Base-by-base conservation (phyloP, 2,888 invertebrate genomes). In the Tryphoninae sp. region DNA sequence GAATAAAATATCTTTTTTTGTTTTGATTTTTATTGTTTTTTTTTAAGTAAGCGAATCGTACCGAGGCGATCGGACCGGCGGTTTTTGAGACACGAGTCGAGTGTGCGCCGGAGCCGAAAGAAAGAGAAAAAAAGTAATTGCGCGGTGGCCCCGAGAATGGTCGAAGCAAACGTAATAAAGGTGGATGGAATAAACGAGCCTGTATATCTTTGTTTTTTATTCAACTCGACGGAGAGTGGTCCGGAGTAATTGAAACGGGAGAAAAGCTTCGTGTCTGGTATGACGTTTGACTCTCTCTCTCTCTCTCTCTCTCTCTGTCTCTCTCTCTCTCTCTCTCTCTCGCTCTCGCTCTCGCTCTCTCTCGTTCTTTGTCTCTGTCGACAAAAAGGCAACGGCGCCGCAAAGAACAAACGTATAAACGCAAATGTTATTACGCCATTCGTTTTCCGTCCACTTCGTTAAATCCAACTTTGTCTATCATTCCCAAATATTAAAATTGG, bases 401-500 rank as follows among this genome's bases (percentile, higher is more conserved):
- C 69, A 59, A 61, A 69, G 64, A 62, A 51, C 16, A 78, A 75
- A 78, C 74, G 67, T 51, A 33, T 6, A 61, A 68, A 75, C 53
- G 65, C 84, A 87, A 89, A 87, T 89, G 87, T 89, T 89, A 89
- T 89, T 89, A 87, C 89, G 82, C 82, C 81, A 84, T 85, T 84
- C 61, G 45, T 67, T 51, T 73, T 62, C 84, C 87, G 87, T 88
- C 89, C 89, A 89, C 89, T 89, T 89, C 89, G 89, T 89, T 89
- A 88, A 86, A 85, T 88, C 85, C 87, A 88, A 89, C 88, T 89
- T 89, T 89, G 88, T 89, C 89, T 89, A 89, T 88, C 88, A 89
- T 88, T 89, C 86, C 86, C 87, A 87, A 87, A 89, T 89, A 89
- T 89, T 89, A 89, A 89, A 89, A 88, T 85, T 84, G 68, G 55